Evolutionary conservation across 2,888 invertebrate species (phyloP).

Genomic region (Atethmia centrago): DNA sequence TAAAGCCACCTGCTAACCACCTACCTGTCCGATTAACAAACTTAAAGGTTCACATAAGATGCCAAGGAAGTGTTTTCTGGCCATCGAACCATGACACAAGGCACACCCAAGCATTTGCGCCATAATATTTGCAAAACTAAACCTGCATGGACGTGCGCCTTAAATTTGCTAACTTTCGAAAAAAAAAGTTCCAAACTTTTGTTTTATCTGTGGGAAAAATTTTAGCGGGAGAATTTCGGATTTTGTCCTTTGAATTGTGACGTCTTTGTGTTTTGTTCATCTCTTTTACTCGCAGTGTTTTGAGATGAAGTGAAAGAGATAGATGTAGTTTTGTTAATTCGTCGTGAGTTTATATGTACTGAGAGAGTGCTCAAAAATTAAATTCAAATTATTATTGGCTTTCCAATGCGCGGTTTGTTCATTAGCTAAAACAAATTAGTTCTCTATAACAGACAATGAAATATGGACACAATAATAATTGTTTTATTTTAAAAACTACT

Average conservation of each 20-base stretch:
- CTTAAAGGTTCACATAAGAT: slow-evolving; percentile 82
- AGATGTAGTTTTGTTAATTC: slow-evolving; percentile 35
- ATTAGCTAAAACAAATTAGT: not conserved
- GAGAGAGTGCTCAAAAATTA: slow-evolving; percentile 27
- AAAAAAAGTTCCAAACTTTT: slow-evolving; percentile 64
- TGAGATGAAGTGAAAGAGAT: slow-evolving; percentile 42
- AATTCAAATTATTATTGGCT: not conserved
- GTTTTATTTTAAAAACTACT: not conserved
- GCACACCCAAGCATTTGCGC: slow-evolving; percentile 85
- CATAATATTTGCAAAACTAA: slow-evolving; percentile 86
- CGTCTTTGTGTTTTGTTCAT: slow-evolving; percentile 24
- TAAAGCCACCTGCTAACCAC: slow-evolving; percentile 30
- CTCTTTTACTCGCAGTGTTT: slow-evolving; percentile 40
- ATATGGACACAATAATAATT: not conserved
- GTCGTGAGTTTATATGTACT: slow-evolving; percentile 31
- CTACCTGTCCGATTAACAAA: slow-evolving; percentile 77
- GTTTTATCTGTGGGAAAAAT: slow-evolving; percentile 56
- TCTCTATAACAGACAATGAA: slow-evolving; percentile 34
- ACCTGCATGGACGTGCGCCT: slow-evolving; percentile 80
- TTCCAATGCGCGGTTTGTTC: slow-evolving; percentile 38
- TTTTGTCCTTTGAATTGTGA: slow-evolving; percentile 51
- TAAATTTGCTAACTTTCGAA: slow-evolving; percentile 64
- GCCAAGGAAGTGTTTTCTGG: slow-evolving; percentile 80
- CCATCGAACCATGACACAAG: slow-evolving; percentile 80
- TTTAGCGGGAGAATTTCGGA: slow-evolving; percentile 60